These are phyloP conservation scores for Phymatocera aterrima DNA, from an alignment of 2,888 invertebrate genomes.

Conservation along the genomic window DNA sequence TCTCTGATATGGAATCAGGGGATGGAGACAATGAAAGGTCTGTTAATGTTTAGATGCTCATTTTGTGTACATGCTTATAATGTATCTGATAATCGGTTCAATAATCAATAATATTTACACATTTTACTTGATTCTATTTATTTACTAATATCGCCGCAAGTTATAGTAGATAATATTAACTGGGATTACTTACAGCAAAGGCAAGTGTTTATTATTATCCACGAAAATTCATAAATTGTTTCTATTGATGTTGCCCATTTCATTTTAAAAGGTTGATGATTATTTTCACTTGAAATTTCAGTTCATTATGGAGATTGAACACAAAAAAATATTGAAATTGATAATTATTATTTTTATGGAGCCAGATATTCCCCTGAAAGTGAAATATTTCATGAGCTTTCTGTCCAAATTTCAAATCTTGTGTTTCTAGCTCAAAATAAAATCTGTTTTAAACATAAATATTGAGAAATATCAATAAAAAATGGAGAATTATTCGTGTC, in stretches of 20 bases:
- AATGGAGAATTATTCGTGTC: neutral
- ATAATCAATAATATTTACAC: neutral
- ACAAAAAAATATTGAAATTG: no score
- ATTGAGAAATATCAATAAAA: neutral
- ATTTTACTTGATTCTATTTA: neutral
- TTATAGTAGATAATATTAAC: conserved; percentile 7
- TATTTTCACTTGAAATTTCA: neutral
- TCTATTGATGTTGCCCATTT: neutral
- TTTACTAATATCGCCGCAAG: neutral
- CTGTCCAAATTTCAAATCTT: neutral
- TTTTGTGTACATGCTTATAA: no score
- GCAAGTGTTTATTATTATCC: conserved; percentile 4
- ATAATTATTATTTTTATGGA: no score
- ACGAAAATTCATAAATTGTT: neutral
- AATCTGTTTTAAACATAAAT: neutral
- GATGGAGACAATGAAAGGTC: conserved; percentile 65
- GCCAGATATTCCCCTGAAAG: neutral
- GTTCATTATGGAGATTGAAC: no score
- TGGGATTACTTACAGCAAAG: conserved; percentile 19
- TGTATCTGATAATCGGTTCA: neutral
- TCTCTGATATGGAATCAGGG: conserved; percentile 67
- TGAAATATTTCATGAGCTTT: neutral
- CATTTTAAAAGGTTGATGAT: neutral
- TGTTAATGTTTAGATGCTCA: conserved; percentile 47
- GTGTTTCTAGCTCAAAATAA: neutral